Evolutionary conservation across 2,113 vertebrate species (phyloP).

Genomic region (Proterorhinus semilunaris): DNA sequence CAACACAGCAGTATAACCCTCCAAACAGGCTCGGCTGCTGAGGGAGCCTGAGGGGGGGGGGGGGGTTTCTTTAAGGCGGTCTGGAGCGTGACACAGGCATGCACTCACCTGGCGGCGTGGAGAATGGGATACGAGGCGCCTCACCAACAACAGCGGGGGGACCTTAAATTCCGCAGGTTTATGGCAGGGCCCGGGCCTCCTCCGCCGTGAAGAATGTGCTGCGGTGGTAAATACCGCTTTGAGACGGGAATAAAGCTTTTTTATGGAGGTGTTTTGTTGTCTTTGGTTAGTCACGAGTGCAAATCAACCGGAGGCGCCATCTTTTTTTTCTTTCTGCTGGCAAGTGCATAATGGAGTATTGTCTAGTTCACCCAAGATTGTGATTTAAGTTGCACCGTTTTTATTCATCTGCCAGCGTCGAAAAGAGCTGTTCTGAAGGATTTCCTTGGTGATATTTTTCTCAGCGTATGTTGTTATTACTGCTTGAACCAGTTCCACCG

Average conservation of each 20-base stretch:
- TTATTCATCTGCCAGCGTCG: too few relatives aligned
- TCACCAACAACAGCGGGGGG: conserved; percentile 9
- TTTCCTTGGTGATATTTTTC: too few relatives aligned
- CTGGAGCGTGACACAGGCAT: conserved; percentile 35
- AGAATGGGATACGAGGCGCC: conserved; percentile 64
- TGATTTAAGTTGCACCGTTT: background rate
- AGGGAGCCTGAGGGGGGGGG: conserved; percentile 11
- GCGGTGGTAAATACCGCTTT: conserved; percentile 12
- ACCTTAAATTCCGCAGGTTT: conserved; percentile 41
- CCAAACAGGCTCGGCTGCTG: conserved; percentile 32
- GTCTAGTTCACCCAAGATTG: background rate
- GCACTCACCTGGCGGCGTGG: conserved; percentile 55
- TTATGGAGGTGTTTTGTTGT: conserved; percentile 19
- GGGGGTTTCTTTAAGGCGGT: conserved; percentile 34
- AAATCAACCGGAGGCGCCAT: background rate
- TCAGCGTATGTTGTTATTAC: too few relatives aligned
- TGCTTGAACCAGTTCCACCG: too few relatives aligned
- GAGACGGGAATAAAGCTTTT: conserved; percentile 6
- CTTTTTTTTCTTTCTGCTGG: background rate
- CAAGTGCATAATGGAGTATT: background rate
- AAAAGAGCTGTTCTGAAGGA: too few relatives aligned
- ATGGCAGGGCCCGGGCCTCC: conserved; percentile 16
- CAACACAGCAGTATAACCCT: conserved; percentile 39
- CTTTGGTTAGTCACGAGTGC: conserved; percentile 14
- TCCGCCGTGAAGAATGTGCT: conserved; percentile 4